A percentile compares a stretch with the other conserved stretches of the same genome.
Evolutionary conservation across 2,888 invertebrate genomes (phyloP).

Genomic region (Drosophila demipolita): DNA sequence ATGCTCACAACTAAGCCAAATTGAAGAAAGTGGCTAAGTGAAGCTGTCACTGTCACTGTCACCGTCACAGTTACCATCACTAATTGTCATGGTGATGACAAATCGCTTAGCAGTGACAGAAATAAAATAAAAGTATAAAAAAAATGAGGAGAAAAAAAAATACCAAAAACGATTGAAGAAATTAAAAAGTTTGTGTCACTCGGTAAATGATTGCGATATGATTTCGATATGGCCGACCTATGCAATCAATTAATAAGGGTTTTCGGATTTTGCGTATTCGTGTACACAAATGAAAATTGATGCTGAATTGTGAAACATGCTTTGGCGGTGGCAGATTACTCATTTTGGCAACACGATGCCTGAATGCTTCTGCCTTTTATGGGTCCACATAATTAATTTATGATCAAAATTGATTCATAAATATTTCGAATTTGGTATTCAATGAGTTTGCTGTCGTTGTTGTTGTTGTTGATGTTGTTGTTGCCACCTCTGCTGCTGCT

Average conservation of each 20-base stretch:
- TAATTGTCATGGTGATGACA: conserved; percentile 3
- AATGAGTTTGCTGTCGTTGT: not conserved
- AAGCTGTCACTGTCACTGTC: conserved; percentile 16
- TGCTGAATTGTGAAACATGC: not conserved
- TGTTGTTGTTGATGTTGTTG: not conserved
- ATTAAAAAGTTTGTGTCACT: conserved; percentile 5
- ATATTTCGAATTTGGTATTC: conserved; percentile 51
- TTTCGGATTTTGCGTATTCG: not conserved
- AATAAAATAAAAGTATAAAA: not conserved
- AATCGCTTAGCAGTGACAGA: conserved; percentile 3
- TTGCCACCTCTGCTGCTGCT: not conserved
- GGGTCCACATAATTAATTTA: conserved; percentile 44
- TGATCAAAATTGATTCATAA: conserved; percentile 66
- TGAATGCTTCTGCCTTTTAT: conserved; percentile 2
- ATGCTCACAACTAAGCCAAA: conserved; percentile 1
- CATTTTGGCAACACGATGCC: conserved; percentile 23
- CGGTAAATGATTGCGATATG: conserved; percentile 3
- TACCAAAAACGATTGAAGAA: not conserved
- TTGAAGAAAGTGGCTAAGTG: conserved; percentile 5
- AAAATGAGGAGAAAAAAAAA: not conserved
- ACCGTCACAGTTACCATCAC: not conserved
- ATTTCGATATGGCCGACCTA: conserved; percentile 1
- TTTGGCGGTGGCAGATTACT: conserved; percentile 14
- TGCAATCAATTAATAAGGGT: conserved; percentile 10
- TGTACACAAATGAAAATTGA: conserved; percentile 16